These are phyloP conservation scores for Mormyrus proboscirostris DNA, from an alignment of 2,797 vertebrate species.

Conservation along the genomic window DNA sequence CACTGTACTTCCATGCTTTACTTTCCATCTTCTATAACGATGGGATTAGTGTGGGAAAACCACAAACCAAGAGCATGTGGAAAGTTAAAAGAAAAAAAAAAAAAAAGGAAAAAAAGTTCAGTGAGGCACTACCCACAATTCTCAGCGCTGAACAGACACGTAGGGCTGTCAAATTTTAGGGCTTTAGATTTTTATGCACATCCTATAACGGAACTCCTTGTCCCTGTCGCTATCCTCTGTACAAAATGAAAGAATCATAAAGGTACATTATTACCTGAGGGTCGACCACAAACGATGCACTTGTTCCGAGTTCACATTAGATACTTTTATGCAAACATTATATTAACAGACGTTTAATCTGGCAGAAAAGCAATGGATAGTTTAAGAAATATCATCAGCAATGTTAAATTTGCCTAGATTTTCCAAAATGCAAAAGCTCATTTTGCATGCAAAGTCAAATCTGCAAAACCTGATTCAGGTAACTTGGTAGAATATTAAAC, in stretches of 20 bases:
- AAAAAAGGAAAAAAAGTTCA: not conserved
- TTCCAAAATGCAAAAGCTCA: not conserved
- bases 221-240: not conserved
- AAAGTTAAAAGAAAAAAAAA: not conserved
- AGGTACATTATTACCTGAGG: not conserved
- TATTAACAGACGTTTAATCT: not conserved
- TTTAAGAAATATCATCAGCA: not conserved
- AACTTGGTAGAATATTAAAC: not conserved
- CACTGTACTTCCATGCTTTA: not conserved
- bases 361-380: not conserved
- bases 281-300: not conserved
- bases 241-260: not conserved
- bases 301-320: not conserved
- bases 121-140: not conserved
- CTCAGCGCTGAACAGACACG: not conserved
- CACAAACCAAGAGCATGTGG: not conserved
- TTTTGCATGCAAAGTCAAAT: not conserved
- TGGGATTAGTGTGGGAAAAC: not conserved
- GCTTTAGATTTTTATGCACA: not conserved
- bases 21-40: not conserved
- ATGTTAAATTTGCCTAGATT: not conserved
- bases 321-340: not conserved
- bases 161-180: not conserved
- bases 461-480: not conserved
- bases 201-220: not conserved